phyloP scores from a whole-genome alignment of 2,888 invertebrate genomes.

The Plusia festucae region DNA sequence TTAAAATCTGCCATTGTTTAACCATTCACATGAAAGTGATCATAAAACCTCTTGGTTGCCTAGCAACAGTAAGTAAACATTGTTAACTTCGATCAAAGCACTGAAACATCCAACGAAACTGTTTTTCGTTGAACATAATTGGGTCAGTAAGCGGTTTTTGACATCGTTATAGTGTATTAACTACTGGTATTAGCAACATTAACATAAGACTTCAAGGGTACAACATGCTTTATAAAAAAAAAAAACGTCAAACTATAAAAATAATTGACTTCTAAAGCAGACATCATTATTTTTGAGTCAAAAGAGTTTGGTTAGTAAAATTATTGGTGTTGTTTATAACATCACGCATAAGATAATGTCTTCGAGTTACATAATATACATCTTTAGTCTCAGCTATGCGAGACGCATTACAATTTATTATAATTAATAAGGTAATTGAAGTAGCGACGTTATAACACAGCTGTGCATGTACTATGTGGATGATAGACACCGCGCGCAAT shows the following conservation, averaged over 20 bases:
- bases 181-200: conserved; percentile 31
- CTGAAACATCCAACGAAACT: conserved; percentile 24
- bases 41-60: conserved; percentile 65
- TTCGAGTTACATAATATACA: neutral
- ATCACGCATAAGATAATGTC: no score
- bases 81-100: conserved; percentile 64
- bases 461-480: no score
- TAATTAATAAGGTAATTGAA: no score
- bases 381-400: no score
- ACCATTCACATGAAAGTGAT: conserved; percentile 35
- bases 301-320: no score
- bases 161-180: conserved; percentile 17
- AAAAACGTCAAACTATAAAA: conserved; percentile 5
- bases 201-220: conserved; percentile 10
- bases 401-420: no score
- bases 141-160: conserved; percentile 18
- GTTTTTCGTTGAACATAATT: conserved; percentile 28
- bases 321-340: no score
- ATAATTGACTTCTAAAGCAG: neutral
- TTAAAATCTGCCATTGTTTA: conserved; percentile 49
- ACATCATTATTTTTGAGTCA: no score
- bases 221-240: conserved; percentile 18
- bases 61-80: conserved; percentile 70
- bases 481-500: no score
- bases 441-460: no score